Conservation (phyloP, 2,888 invertebrate genomes). For the Osmoderma eremita region DNA sequence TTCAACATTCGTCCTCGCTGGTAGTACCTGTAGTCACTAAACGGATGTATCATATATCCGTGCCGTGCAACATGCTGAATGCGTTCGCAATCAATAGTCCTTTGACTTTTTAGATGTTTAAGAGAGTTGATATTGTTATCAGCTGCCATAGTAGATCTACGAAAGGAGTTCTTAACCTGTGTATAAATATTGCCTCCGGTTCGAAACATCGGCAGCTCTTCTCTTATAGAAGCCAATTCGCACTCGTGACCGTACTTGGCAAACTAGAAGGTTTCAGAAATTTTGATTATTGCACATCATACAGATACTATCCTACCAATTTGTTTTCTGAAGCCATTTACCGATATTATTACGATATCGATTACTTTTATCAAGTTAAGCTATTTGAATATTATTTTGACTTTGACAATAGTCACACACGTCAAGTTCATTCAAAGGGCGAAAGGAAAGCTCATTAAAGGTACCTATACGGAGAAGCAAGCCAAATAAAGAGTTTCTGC, state of each 20-base stretch:
- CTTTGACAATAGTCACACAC: no score
- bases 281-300: background rate
- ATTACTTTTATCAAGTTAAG: no score
- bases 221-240: conserved; percentile 44
- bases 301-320: conserved; percentile 35
- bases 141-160: conserved; percentile 54
- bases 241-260: conserved; percentile 48
- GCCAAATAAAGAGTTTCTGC: background rate
- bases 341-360: no score
- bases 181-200: conserved; percentile 37
- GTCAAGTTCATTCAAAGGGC: no score
- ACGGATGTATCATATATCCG: conserved; percentile 61
- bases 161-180: conserved; percentile 39
- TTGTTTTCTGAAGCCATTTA: conserved; percentile 56
- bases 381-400: no score
- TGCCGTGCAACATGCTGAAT: conserved; percentile 53
- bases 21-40: conserved; percentile 58
- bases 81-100: conserved; percentile 59
- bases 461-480: no score
- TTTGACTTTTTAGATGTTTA: conserved; percentile 58
- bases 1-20: background rate
- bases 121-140: conserved; percentile 55
- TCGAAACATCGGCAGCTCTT: conserved; percentile 42
- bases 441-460: no score
- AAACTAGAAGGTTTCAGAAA: conserved; percentile 41